phyloP scores from a whole-genome alignment of 2,888 invertebrate genomes.

The Oxyscelio sp. region DNA sequence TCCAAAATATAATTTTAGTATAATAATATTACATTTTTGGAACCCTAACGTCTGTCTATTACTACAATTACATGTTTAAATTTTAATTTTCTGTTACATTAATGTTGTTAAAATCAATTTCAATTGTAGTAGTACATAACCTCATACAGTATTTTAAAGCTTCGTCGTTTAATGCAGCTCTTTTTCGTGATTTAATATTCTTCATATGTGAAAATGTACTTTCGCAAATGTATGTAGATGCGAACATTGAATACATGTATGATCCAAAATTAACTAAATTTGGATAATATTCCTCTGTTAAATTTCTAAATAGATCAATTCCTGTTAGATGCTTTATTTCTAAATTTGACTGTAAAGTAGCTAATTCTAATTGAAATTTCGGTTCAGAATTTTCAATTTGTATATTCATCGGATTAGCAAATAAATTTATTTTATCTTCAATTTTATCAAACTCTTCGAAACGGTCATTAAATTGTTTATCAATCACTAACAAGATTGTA shows the following conservation, averaged over 20 bases:
- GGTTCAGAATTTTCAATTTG: background rate
- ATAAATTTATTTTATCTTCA: background rate
- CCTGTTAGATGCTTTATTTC: background rate
- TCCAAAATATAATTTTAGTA: too few relatives aligned
- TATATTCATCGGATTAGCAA: background rate
- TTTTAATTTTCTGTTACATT: too few relatives aligned
- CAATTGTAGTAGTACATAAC: background rate
- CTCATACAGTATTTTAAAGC: background rate
- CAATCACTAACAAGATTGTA: background rate
- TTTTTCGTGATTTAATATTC: conserved; percentile 13
- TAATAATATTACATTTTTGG: too few relatives aligned
- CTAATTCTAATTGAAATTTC: conserved; percentile 1
- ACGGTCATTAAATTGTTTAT: background rate
- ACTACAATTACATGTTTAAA: too few relatives aligned
- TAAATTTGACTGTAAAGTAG: conserved; percentile 8
- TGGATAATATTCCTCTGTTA: conserved; percentile 1
- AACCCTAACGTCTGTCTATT: too few relatives aligned
- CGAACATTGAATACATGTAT: conserved; percentile 1
- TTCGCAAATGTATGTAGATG: conserved; percentile 22
- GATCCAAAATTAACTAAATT: conserved; percentile 14
- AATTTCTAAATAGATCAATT: background rate
- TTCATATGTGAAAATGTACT: conserved; percentile 24
- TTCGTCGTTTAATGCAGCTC: conserved; percentile 1
- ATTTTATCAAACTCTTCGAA: conserved; percentile 2
- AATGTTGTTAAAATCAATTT: conserved; percentile 16